Evolutionary conservation across 35 echinoderm and acorn worm genomes (phyloP).

Genomic region (Apostichopus japonicus): DNA sequence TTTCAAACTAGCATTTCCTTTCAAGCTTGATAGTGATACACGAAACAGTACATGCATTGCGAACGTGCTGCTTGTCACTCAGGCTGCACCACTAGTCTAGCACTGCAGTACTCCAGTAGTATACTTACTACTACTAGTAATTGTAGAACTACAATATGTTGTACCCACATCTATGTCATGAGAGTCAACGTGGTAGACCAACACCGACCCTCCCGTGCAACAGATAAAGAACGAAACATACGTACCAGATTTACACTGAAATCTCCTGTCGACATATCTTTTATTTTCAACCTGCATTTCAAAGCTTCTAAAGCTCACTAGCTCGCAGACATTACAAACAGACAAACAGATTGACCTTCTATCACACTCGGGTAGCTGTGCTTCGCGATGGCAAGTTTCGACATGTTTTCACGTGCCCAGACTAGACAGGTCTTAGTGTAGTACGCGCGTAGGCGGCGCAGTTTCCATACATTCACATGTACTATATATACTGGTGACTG

Average conservation of each 20-base stretch:
- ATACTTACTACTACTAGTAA: too few species aligned
- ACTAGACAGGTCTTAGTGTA: neutral
- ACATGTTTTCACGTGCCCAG: conserved; percentile 17
- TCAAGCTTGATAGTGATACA: too few species aligned
- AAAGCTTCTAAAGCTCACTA: neutral
- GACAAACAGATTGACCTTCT: neutral
- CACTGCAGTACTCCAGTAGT: too few species aligned
- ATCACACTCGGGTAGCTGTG: neutral
- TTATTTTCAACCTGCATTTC: conserved; percentile 2
- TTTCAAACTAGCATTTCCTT: too few species aligned
- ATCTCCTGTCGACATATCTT: neutral
- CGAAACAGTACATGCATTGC: too few species aligned
- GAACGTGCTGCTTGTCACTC: too few species aligned
- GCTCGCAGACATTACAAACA: neutral
- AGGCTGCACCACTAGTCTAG: too few species aligned
- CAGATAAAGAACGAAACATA: neutral
- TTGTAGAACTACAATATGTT: too few species aligned
- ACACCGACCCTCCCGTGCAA: neutral
- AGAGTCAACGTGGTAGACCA: too few species aligned
- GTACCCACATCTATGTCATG: too few species aligned
- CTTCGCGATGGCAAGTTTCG: conserved; percentile 6
- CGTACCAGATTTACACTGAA: conserved; percentile 1
- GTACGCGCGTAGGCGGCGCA: neutral
- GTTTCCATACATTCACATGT: too few species aligned
- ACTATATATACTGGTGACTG: too few species aligned